Evolutionary conservation across 1,140 invertebrate species (phyloP).

Genomic region (Luehdorfia chinensis): DNA sequence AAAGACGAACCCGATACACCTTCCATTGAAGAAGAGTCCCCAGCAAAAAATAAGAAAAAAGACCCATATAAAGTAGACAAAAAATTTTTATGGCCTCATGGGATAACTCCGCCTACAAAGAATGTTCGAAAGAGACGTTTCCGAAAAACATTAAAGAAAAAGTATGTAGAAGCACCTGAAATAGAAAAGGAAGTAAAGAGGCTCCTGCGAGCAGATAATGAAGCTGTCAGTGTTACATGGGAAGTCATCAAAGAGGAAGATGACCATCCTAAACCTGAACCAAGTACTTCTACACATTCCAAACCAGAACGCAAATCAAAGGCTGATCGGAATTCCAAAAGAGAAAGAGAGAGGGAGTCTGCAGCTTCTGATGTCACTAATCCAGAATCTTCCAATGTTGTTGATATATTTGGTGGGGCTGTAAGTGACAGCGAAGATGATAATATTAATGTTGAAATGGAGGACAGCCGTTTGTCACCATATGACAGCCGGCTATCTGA

Average conservation of each 20-base stretch:
- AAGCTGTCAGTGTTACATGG: constrained; percentile 93
- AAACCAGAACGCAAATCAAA: constrained; percentile 75
- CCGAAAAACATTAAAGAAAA: constrained; percentile 96
- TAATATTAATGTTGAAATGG: constrained; percentile 85
- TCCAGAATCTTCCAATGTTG: constrained; percentile 58
- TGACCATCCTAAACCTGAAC: constrained; percentile 79
- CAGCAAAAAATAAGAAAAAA: constrained; percentile 91
- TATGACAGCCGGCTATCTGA: constrained; percentile 88
- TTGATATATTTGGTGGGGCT: constrained; percentile 92
- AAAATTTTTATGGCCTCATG: constrained; percentile 95
- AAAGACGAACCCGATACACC: constrained; percentile 91
- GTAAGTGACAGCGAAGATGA: constrained; percentile 89
- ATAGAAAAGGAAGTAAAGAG: constrained; percentile 98
- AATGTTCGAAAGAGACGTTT: constrained; percentile 96
- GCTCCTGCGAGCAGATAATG: constrained; percentile 93
- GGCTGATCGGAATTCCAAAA: constrained; percentile 44
- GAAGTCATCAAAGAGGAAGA: constrained; percentile 96
- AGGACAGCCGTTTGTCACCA: constrained; percentile 86
- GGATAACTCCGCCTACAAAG: constrained; percentile 95
- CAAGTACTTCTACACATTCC: constrained; percentile 43
- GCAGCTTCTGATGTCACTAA: constrained; percentile 42
- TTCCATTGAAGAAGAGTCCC: constrained; percentile 88
- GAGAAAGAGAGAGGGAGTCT: constrained; percentile 46
- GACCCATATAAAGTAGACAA: constrained; percentile 96
- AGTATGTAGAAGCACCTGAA: constrained; percentile 97